Base-by-base conservation (phyloP, 2,113 vertebrate species). In the Chionomys nivalis region DNA sequence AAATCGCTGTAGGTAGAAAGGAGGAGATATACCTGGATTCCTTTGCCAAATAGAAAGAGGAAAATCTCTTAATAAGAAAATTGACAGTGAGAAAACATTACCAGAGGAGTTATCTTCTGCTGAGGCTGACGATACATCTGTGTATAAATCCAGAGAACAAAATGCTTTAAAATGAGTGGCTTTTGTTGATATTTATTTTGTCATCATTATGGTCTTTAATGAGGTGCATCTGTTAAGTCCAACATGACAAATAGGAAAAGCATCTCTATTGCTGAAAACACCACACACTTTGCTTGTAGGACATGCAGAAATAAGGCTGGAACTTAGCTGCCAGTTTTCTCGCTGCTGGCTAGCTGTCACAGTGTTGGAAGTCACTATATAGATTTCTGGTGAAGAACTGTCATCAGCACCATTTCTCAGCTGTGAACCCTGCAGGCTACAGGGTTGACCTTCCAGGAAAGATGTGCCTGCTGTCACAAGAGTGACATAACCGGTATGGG, bases 381-480 rank as follows among this genome's bases (percentile, higher is more conserved):
- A 68, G 44, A 3, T 16, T 87, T 17, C 44, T 70, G 33, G 21
- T 21, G 23, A 49, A 86, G 65, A 36, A 33, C 6, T 49, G 31
- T 24, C 85, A 87, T 16, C 19, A 70, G 31, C 61, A 66, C 0
- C 19, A 13, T 31, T 4, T 36, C 31, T 68, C 44, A 49, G 65
- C 65, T n/a, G 65, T 52, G 31, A 52, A 1, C 21, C 9, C 44
- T n/a, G 44, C 11, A 87, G 19, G 11, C 21, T 87, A 33, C 33
- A 87, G 8, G n/a, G 7, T 33, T 70, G 44, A 49, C 65, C 65
- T 8, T 68, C 12, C 31, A n/a, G 65, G 44, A 21, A 47, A 70
- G 44, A n/a, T 36, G 16, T 36, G 42, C 19, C 65, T 9, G 12
- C 6, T 14, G 7, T 3, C 1, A 1, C 7, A 10, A 5, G 31